Base-by-base conservation (phyloP, 2,888 invertebrate genomes). In the Odontothrips loti region DNA sequence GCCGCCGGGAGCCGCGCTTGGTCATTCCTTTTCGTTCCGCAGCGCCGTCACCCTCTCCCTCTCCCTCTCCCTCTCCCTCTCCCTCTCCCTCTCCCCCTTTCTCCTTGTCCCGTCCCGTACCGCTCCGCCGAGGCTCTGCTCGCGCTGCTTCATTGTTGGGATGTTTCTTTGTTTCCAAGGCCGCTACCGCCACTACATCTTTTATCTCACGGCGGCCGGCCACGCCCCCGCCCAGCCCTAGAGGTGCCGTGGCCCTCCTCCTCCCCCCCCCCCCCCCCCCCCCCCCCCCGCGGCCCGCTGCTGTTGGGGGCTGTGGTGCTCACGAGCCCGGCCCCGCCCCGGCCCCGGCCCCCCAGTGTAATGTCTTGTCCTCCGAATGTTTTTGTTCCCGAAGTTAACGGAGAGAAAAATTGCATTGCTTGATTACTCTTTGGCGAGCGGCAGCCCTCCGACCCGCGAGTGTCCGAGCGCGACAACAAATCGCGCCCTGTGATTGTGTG, bases 351-450 rank as follows among this genome's bases (percentile, higher is more conserved):
- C 20, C 63, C n/a, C 6, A 23, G 68, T 68, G 23, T 68, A 68
- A 75, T 75, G 68, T 27, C 23, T 27, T 75, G 68, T 27, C 23
- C 68, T 23, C 68, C 68, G 12, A 75, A 12, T 75, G 27, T 75
- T 75, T 75, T 12, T 75, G 23, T 27, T 75, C 12, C 27, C 68
- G 68, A 75, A 75, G 68, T 75, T 75, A 75, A 75, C 68, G 68
- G 68, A 75, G 68, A 75, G 68, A 75, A 75, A 75, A 75, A 75
- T 75, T 75, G 68, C 68, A 75, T 75, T 75, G 68, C 68, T 75
- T 75, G 23, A 75, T 75, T 75, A 75, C 68, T 75, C 68, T 23
- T 75, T 75, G 23, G 58, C 20, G 68, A 27, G 34, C 27, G 68
- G 68, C 11, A 27, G 10, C 68, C 27, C 27, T n/a, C 68, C 27